Evolutionary conservation across 2,797 vertebrate genomes (phyloP).

Genomic region (Microcaecilia unicolor): DNA sequence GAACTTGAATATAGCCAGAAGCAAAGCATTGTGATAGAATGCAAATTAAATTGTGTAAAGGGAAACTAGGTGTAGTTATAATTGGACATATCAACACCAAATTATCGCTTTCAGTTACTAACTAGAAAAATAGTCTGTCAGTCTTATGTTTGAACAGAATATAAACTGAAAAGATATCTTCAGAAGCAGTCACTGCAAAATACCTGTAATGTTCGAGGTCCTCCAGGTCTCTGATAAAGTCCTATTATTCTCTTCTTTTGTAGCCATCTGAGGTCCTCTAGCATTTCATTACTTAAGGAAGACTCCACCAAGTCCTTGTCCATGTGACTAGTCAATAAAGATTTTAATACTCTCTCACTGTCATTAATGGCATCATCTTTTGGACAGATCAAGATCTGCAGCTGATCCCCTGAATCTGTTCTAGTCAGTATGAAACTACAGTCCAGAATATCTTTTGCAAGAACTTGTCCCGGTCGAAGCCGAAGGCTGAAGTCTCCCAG

Average conservation of each 20-base stretch:
- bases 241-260: constrained; percentile 83
- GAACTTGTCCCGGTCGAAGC: constrained; percentile 38
- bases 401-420: constrained; percentile 40
- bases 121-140: too few relatives aligned
- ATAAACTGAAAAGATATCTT: not conserved
- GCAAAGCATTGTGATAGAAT: too few relatives aligned
- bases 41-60: too few relatives aligned
- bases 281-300: constrained; percentile 54
- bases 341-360: constrained; percentile 16
- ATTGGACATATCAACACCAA: too few relatives aligned
- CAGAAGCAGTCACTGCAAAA: not conserved
- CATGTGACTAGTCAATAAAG: constrained; percentile 18
- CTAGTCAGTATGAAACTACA: constrained; percentile 60
- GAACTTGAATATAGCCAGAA: too few relatives aligned
- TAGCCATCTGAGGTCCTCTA: constrained; percentile 87
- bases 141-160: too few relatives aligned
- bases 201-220: constrained; percentile 66
- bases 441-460: constrained; percentile 36
- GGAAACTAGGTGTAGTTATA: too few relatives aligned
- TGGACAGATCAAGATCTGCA: constrained; percentile 60
- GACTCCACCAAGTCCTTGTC: constrained; percentile 51
- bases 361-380: constrained; percentile 32
- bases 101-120: too few relatives aligned
- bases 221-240: constrained; percentile 67
- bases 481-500: constrained; percentile 73